A percentile compares a stretch with the other conserved stretches of the same genome.
phyloP scores from a whole-genome alignment of 2,888 invertebrate genomes.

The Eurytoma californica region DNA sequence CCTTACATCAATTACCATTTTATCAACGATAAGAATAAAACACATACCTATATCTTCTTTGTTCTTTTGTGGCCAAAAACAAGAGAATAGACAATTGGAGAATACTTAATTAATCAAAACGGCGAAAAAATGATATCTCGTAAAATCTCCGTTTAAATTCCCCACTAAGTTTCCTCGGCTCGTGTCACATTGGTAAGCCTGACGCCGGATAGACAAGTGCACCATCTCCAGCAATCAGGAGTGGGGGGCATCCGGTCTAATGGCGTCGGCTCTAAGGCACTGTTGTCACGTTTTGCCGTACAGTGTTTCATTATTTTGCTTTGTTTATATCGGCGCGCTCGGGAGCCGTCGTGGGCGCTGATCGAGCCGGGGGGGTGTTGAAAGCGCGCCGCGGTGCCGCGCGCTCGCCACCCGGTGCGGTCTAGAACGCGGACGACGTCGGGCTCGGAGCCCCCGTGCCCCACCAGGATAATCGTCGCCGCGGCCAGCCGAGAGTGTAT shows the following conservation, averaged over 20 bases:
- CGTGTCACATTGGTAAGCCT: not conserved
- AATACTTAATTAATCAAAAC: no score
- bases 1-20: no score
- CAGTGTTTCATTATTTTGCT: constrained; percentile 74
- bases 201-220: not conserved
- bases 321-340: constrained; percentile 68
- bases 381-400: constrained; percentile 9
- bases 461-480: constrained; percentile 4
- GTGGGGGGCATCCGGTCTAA: constrained; percentile 68
- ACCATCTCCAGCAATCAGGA: not conserved
- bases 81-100: no score
- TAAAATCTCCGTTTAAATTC: not conserved
- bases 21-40: no score
- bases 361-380: constrained; percentile 7
- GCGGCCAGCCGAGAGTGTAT: not conserved
- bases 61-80: no score
- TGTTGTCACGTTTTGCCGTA: constrained; percentile 74
- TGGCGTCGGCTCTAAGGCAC: constrained; percentile 72
- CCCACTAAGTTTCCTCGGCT: not conserved
- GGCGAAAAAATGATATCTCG: no score
- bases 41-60: no score
- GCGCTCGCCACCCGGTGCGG: constrained; percentile 4
- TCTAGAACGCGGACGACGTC: not conserved
- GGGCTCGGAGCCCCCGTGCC: not conserved
- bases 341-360: constrained; percentile 17